Conservation (phyloP, 2,888 invertebrate species). For the Cephus pulcher region DNA sequence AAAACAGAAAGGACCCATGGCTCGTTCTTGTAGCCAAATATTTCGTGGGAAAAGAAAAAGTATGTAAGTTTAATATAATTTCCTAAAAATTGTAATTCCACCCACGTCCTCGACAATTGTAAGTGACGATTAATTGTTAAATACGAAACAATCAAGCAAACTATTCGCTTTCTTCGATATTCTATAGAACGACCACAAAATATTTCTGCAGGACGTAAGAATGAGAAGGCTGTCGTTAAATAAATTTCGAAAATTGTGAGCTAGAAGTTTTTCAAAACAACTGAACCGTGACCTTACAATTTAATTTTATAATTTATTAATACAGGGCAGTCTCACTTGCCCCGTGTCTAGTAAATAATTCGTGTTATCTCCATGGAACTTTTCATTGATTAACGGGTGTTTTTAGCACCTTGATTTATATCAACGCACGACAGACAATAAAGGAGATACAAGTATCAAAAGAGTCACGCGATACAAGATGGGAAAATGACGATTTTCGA, state of each 20-base stretch:
- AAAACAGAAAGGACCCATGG: neutral
- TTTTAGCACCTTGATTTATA: slow-evolving; percentile 27
- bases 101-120: neutral
- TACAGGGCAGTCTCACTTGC: neutral
- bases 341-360: neutral
- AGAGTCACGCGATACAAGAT: slow-evolving; percentile 8
- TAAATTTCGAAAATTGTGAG: neutral
- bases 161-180: neutral
- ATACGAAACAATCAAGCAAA: neutral
- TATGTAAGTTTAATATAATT: neutral
- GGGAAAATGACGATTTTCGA: neutral
- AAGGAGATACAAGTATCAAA: slow-evolving; percentile 52
- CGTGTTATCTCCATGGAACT: neutral
- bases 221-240: neutral
- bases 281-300: no score
- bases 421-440: slow-evolving; percentile 55
- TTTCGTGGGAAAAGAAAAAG: neutral
- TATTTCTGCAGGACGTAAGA: neutral
- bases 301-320: neutral
- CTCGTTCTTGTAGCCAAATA: neutral
- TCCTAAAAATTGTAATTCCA: neutral
- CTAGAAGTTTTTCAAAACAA: neutral
- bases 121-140: neutral
- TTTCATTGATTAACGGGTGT: neutral
- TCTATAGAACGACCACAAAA: neutral